A percentile compares a stretch with the other conserved stretches of the same genome.
These are phyloP conservation scores for Alca torda DNA, from an alignment of 2,797 vertebrate genomes.

Conservation along the genomic window DNA sequence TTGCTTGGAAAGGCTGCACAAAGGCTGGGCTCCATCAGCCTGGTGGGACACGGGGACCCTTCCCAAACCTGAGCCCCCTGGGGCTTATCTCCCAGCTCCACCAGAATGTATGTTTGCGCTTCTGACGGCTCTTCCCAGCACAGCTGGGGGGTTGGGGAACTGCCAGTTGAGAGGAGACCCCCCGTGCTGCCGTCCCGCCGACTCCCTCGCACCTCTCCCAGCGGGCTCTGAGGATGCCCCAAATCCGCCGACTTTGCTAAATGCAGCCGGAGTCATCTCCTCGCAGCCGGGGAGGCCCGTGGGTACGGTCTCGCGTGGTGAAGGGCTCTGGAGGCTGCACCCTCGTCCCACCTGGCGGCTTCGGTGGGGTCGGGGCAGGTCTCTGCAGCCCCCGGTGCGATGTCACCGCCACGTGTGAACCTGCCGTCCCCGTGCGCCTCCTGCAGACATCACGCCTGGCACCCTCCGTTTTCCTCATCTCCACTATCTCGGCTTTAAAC, in stretches of 20 bases:
- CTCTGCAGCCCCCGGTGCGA: not conserved
- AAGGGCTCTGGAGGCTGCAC: not conserved
- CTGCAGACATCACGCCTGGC: not conserved
- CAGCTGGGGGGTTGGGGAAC: not conserved
- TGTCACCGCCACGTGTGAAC: fast-evolving
- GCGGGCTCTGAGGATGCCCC: not conserved
- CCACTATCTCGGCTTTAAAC: not conserved
- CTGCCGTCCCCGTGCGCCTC: not conserved
- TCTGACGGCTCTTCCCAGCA: not conserved
- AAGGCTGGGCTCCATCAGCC: not conserved
- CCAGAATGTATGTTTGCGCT: not conserved
- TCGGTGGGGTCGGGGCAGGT: not conserved
- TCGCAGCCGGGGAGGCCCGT: not conserved
- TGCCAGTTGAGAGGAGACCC: fast-evolving
- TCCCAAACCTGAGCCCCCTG: not conserved
- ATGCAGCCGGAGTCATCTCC: not conserved
- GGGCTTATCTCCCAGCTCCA: not conserved
- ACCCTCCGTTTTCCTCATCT: not conserved
- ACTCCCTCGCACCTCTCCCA: not conserved
- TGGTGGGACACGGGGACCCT: not conserved
- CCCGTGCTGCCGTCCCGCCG: fast-evolving
- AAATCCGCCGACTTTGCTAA: not conserved
- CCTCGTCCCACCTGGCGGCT: fast-evolving
- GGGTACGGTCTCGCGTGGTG: fast-evolving
- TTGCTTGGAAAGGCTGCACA: not conserved